Percentiles rank a stretch among this genome's conserved stretches.
Evolutionary conservation across 2,888 invertebrate species (phyloP).

Genomic region (Eristalinus aeneus): DNA sequence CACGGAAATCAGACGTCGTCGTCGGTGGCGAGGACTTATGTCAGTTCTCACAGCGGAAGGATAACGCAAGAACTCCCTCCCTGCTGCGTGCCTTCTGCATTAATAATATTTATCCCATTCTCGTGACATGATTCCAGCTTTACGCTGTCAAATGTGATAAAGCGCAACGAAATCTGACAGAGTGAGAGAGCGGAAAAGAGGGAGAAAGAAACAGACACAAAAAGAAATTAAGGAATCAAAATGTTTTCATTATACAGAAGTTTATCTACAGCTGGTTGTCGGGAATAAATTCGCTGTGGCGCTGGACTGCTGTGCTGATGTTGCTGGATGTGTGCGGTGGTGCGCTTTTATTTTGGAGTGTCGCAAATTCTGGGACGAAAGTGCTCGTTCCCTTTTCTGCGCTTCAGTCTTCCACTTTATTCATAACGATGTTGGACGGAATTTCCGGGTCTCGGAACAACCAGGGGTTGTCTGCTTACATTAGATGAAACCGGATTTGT

Average conservation of each 20-base stretch:
- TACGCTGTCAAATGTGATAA: constrained; percentile 26
- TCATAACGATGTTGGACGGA: background rate
- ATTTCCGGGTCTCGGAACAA: background rate
- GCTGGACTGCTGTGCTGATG: background rate
- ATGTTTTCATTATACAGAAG: constrained; percentile 45
- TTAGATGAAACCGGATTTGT: background rate
- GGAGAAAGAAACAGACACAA: background rate
- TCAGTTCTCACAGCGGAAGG: background rate
- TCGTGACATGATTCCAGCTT: constrained; percentile 33
- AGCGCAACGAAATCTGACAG: background rate
- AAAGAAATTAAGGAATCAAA: constrained; percentile 31
- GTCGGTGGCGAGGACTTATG: background rate
- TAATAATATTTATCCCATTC: constrained; percentile 12
- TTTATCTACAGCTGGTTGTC: constrained; percentile 35
- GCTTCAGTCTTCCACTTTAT: background rate
- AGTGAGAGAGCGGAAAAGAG: background rate
- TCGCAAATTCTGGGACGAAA: background rate
- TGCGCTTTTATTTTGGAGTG: background rate
- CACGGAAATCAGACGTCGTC: background rate
- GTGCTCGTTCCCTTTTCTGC: background rate
- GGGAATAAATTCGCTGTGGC: constrained; percentile 8
- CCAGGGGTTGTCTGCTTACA: too few relatives aligned
- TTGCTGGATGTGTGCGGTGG: background rate
- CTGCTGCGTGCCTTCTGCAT: background rate
- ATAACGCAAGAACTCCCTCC: background rate